Evolutionary conservation across 2,888 invertebrate species (phyloP), one percentile per base, ranked within the genome.

Genomic region (Eristalis arbustorum): DNA sequence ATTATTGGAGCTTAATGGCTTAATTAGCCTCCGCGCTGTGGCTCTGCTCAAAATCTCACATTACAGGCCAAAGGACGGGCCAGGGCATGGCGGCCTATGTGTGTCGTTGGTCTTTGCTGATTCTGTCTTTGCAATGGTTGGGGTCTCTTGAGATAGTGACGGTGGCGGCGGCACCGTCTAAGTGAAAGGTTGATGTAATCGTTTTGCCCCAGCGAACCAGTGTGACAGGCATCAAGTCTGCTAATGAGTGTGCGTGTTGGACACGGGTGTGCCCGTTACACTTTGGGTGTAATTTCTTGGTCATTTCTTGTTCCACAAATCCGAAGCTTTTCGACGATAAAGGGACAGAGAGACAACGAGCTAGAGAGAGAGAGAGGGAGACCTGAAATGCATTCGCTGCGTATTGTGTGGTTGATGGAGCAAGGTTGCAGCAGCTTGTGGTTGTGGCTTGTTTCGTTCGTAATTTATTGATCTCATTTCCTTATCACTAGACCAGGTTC

Each of bases 1-100:
- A 87, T 87, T 87, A 87, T 75, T 87, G 72, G 87, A 87, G 87
- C 87, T 83, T 74, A 82, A 75, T 81, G 69, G 69, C 59, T 66
- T n/a, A 49, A 49, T 49, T 49, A 18, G 71, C 56, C 71, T 66
- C 71, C 62, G 57, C 67, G 56, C 56, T 28, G 31, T 28, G 28
- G 11, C 62, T 62, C 18, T 56, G 59, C 23, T 18, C 67, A 18
- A 64, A 74, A 78, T 83, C 83, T 87, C 68, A 72, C 28, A 75
- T 83, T 79, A 72, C 75, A 67, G 18, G 67, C 59, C 59, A 83
- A 87, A 82, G 83, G 87, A 87, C 78, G 76, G 79, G 23, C 67
- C 1, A 34, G 71, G 63, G 14, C 75, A 68, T 79, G 78, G 75
- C 73, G 82, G 25, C n/a, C n/a, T n/a, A 25, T 77, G 68, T 56